Evolutionary conservation across 2,797 vertebrate species (phyloP), one percentile per base, ranked within the genome.

Genomic region (Urosaurus nigricauda): DNA sequence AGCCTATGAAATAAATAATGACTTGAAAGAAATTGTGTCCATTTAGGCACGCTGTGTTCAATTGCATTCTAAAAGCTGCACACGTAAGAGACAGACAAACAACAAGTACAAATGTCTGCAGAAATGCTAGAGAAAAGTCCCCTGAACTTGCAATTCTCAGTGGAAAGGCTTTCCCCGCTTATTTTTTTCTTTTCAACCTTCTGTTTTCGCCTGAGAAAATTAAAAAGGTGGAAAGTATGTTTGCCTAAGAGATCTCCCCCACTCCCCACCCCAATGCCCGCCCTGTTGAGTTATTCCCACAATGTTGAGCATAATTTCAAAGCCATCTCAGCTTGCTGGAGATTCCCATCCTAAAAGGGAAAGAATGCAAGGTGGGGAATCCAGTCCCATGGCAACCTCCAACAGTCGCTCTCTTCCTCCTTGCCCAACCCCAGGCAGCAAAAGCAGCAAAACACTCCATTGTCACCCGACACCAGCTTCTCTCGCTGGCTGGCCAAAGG

Each of bases 381-480:
- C 94, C 95, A 93, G 84, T 92, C 89, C 37, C 89, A 90, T 93
- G 93, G 91, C 89, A 93, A 91, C 81, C 90, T 24, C 90, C 4
- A 6, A 53, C 43, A 8, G 70, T 29, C 16, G 1, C 75, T 92
- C 32, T 68, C 32, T 32, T 94, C 93, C 89, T 86, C 84, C 53
- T 68, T 91, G 65, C 88, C 95, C 92, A 92, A 93, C 94, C 58
- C 78, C 56, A 89, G 95, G 88, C 68, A 97, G 97, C 95, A 96
- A 96, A 97, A 92, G 40, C 90, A 95, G 65, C 65, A 3, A 32
- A 60, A 92, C 90, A 32, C 81, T 77, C 94, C 90, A 89, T 35
- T 92, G 92, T 92, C 95, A 95, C 96, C 94, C 93, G 96, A 97
- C 96, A 97, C 97, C 97, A 96, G 94, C 95, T 43, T n/a, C 43